Base-by-base conservation (phyloP, 2,113 vertebrate species). In the Athene cunicularia region DNA sequence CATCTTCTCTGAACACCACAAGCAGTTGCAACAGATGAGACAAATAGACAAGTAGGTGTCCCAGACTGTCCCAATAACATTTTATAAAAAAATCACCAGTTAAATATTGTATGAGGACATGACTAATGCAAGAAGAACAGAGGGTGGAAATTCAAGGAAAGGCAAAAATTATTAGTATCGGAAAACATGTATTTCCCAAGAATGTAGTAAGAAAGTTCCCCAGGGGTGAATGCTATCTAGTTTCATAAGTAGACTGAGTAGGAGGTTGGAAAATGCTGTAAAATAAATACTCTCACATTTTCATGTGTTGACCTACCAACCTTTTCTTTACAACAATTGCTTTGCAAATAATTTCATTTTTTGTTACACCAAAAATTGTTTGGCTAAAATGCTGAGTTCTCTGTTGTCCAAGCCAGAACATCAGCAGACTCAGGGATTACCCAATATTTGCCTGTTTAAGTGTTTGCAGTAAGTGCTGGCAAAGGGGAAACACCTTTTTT, bases 381-480 rank as follows among this genome's bases (percentile, higher is more conserved):
- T n/a, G 83, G n/a, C 67, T 68, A 20, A 49, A 45, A 39, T 45
- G 52, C 82, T 63, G 71, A 90, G 55, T 72, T 75, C 16, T 66
- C 43, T 86, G 67, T 92, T 96, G 95, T 88, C 63, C 59, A 90
- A 80, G n/a, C 47, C 67, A 90, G 88, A 76, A 83, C 67, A 47
- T 80, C 58, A 70, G 5, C 56, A 85, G 71, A 90, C 53, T 92
- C 60, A 84, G 43, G 37, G 37, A 60, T 96, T 93, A 39, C 90
- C 18, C 86, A 95, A 89, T 63, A 39, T 39, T 88, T 93, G 80
- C 86, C 75, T 92, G 72, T 13, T 66, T 47, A 56, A 88, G 3
- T 67, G 82, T 63, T 95, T 71, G 47, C 92, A 77, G 21, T 67
- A 63, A 67, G 39, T 93, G 45, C 72, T 91, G 16, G 12, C 67